Evolutionary conservation across 2,888 invertebrate genomes (phyloP), one percentile per base, ranked within the genome.

Genomic region (Drosophila prolongata): DNA sequence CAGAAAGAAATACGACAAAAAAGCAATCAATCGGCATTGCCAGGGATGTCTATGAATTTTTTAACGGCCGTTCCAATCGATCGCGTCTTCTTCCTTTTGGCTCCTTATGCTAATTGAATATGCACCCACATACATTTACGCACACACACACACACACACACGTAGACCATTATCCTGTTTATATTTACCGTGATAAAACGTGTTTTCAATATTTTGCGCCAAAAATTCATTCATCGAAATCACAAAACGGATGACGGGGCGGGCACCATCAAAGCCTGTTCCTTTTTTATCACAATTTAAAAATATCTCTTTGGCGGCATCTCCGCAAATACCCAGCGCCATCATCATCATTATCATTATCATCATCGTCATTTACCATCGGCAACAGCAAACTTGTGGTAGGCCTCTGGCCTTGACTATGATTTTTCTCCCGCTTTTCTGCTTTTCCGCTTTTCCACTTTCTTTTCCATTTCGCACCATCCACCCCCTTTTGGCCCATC

Each of bases 201-300:
- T 87, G 79, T 72, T 74, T 74, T 80, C 71, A 58, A 68, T 75
- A 62, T 81, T 86, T 80, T 72, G 74, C 69, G 59, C 53, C 81
- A 78, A 69, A 76, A 74, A 78, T 85, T 86, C 80, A 82, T 89
- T 88, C 83, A 88, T 84, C 58, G 77, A 24, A 40, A 35, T 30
- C 30, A 3, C 6, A 24, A 44, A 27, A 11, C 27, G 37, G 6
- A 53, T 40, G 35, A 14, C 13, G 11, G n/a, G 46, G 46, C 13
- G 8, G 19, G 64, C 35, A 71, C 55, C 73, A 69, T 76, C 71
- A 60, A 73, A 76, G 73, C 76, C 76, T 70, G 49, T 70, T 55
- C 44, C 54, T 46, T 60, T 65, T 75, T 66, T 73, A 46, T 24
- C 49, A 50, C 53, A 44, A 53, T 61, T 70, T 74, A 74, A 70